These are phyloP conservation scores for Ariolimax columbianus DNA, from an alignment of 2,888 invertebrate species.

Conservation along the genomic window DNA sequence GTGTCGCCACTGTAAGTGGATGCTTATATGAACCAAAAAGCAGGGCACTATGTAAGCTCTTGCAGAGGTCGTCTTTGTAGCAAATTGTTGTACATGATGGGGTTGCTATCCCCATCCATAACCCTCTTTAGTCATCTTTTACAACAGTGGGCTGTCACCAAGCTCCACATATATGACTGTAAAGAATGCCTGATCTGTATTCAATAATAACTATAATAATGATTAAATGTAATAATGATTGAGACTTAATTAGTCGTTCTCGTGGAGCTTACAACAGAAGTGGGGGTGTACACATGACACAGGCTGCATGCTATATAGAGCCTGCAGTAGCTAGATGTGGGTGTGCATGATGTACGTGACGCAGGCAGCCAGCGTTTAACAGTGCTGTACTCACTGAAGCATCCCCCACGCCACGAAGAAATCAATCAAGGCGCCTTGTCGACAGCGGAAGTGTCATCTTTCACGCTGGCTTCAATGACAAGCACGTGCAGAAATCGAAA, in stretches of 20 bases:
- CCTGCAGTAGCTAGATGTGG: neutral
- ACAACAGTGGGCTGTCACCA: too few relatives aligned
- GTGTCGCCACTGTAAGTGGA: too few relatives aligned
- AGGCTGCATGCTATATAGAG: neutral
- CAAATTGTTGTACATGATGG: too few relatives aligned
- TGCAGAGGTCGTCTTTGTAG: too few relatives aligned
- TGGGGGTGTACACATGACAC: neutral
- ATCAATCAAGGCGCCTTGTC: neutral
- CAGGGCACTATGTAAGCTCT: too few relatives aligned
- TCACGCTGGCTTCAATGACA: neutral
- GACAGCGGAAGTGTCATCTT: constrained; percentile 6
- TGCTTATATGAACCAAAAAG: too few relatives aligned
- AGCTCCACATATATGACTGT: too few relatives aligned
- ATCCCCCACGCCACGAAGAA: neutral
- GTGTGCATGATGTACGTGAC: too few relatives aligned
- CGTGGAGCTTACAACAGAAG: neutral
- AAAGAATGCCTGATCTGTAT: too few relatives aligned
- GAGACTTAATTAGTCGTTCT: neutral
- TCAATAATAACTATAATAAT: too few relatives aligned
- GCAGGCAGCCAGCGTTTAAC: neutral
- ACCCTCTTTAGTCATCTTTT: too few relatives aligned
- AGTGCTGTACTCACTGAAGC: neutral
- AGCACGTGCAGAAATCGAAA: constrained; percentile 4
- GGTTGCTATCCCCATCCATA: too few relatives aligned
- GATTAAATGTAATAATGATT: neutral